These are phyloP conservation scores for Trichogramma evanescens DNA, from an alignment of 2,888 invertebrate genomes.

Conservation along the genomic window DNA sequence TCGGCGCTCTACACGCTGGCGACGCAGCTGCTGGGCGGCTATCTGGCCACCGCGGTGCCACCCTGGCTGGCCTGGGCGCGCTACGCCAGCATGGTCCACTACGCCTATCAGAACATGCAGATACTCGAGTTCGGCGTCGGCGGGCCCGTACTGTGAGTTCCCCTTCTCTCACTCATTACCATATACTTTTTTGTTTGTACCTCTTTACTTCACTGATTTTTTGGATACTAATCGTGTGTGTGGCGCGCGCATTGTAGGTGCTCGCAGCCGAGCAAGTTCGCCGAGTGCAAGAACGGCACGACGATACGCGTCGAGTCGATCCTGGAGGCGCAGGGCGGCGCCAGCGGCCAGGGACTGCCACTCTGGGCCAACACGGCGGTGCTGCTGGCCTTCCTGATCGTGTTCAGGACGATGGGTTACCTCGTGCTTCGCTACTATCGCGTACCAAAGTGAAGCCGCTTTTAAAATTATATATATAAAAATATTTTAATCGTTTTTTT, in stretches of 20 bases:
- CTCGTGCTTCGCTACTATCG: slow-evolving; percentile 65
- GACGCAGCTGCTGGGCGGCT: slow-evolving; percentile 68
- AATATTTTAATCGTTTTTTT: neutral
- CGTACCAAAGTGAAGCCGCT: slow-evolving; percentile 54
- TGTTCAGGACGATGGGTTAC: slow-evolving; percentile 67
- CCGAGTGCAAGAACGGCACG: slow-evolving; percentile 55
- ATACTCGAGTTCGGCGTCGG: slow-evolving; percentile 69
- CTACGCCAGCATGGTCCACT: slow-evolving; percentile 70
- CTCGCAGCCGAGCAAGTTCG: slow-evolving; percentile 60
- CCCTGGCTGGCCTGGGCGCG: slow-evolving; percentile 68
- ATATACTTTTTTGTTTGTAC: neutral
- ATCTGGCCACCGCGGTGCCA: slow-evolving; percentile 67
- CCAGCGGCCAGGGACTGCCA: slow-evolving; percentile 50
- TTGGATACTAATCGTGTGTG: neutral
- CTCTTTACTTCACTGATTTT: neutral
- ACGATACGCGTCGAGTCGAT: slow-evolving; percentile 63
- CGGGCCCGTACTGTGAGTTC: slow-evolving; percentile 59
- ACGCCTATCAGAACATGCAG: slow-evolving; percentile 76
- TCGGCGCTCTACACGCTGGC: slow-evolving; percentile 71
- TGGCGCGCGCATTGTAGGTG: slow-evolving; percentile 51
- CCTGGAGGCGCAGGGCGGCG: slow-evolving; percentile 57
- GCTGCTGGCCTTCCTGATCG: slow-evolving; percentile 61
- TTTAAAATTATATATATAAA: slow-evolving; percentile 2
- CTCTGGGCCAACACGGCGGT: slow-evolving; percentile 70
- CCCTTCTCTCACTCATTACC: slow-evolving; percentile 3